Percentiles rank a stretch among this genome's conserved stretches.
Conservation (phyloP, 2,888 invertebrate species). For the Bugula neritina region DNA sequence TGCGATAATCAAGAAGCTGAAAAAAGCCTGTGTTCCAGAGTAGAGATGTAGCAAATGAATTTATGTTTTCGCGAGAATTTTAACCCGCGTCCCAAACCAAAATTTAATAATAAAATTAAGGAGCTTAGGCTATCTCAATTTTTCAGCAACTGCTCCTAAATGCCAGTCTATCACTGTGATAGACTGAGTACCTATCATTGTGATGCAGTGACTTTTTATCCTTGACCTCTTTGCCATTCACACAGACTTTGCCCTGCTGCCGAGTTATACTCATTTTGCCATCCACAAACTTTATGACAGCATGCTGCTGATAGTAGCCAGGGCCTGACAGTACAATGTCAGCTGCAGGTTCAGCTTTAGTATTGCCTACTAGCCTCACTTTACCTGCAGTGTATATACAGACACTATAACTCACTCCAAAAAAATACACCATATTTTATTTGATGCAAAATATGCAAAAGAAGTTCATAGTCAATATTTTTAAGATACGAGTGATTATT, state of each 20-base stretch:
- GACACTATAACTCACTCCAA: no score
- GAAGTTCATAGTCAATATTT: no score
- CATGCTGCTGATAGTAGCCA: constrained; percentile 30
- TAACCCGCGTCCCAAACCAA: no score
- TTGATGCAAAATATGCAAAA: no score
- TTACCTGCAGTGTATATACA: constrained; percentile 21
- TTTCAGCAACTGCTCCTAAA: no score
- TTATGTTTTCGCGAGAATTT: no score
- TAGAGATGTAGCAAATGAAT: neutral
- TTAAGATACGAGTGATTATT: no score
- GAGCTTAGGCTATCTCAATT: no score
- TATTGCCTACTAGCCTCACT: constrained; percentile 32
- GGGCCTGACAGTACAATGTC: constrained; percentile 34
- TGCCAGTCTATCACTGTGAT: neutral
- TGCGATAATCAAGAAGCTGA: no score
- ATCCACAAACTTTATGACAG: constrained; percentile 29
- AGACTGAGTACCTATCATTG: constrained; percentile 33
- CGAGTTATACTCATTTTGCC: constrained; percentile 29
- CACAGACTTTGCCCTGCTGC: constrained; percentile 1
- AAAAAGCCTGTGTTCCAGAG: no score
- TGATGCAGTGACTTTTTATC: constrained; percentile 31
- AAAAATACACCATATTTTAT: no score
- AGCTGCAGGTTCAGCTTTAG: constrained; percentile 31
- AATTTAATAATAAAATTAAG: no score
- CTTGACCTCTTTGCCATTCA: constrained; percentile 32